Evolutionary conservation across 2,113 vertebrate genomes (phyloP).

Genomic region (Phaethon lepturus): DNA sequence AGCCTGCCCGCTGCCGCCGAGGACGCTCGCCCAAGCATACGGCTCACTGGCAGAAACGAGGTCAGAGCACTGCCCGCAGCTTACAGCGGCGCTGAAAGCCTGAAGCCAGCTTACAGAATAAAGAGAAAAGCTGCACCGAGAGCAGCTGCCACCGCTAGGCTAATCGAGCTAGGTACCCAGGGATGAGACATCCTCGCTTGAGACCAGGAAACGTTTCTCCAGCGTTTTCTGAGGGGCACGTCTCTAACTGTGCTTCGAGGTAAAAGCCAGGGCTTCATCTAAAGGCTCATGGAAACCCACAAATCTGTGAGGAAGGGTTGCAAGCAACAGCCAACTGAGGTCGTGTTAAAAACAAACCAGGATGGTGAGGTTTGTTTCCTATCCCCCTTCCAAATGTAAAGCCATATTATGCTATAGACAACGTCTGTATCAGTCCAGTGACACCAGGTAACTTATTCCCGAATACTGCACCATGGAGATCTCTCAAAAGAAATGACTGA

Average conservation of each 20-base stretch:
- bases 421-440: background rate
- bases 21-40: background rate
- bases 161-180: background rate
- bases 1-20: background rate
- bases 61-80: slow-evolving; percentile 32
- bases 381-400: background rate
- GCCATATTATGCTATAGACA: background rate
- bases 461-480: background rate
- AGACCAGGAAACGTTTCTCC: background rate
- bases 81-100: slow-evolving; percentile 14
- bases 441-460: background rate
- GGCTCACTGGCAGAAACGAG: background rate
- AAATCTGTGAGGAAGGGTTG: background rate
- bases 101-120: slow-evolving; percentile 19
- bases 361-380: background rate
- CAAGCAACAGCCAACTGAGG: background rate
- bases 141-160: slow-evolving; percentile 45
- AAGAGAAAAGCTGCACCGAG: background rate
- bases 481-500: background rate
- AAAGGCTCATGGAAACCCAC: background rate
- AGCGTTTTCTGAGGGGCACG: background rate
- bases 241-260: background rate
- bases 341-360: background rate
- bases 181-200: background rate
- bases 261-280: background rate